phyloP scores from a whole-genome alignment of 1,140 invertebrate species.

The Saccostrea glomerata region DNA sequence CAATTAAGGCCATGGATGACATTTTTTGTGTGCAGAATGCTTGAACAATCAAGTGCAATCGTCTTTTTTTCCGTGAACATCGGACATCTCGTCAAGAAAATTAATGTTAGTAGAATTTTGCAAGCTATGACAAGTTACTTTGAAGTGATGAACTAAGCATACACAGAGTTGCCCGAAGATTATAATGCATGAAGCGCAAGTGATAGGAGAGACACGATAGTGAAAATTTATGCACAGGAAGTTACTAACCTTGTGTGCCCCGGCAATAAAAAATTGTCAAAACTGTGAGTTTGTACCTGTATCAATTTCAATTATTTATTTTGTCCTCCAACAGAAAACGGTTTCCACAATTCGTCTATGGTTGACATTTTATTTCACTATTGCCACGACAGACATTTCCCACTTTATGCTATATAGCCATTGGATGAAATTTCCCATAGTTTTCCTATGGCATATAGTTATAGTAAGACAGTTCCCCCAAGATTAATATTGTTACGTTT shows the following conservation, averaged over 20 bases:
- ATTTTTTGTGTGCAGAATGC: background rate
- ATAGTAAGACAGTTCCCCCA: too few species aligned
- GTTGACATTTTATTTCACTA: too few species aligned
- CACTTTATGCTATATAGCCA: too few species aligned
- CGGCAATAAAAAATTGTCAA: background rate
- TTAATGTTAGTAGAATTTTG: background rate
- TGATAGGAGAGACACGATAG: background rate
- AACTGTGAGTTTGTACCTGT: too few species aligned
- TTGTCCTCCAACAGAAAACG: too few species aligned
- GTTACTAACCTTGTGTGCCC: background rate
- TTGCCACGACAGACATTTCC: too few species aligned
- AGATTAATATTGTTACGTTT: too few species aligned
- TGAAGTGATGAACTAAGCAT: background rate
- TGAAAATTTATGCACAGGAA: background rate
- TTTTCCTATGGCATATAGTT: too few species aligned
- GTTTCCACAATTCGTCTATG: too few species aligned
- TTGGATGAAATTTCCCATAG: too few species aligned
- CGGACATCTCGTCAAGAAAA: background rate
- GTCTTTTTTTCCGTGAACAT: background rate
- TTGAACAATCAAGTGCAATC: background rate
- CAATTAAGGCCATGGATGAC: too few species aligned
- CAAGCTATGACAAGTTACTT: background rate
- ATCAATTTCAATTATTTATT: too few species aligned
- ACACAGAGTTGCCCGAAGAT: background rate
- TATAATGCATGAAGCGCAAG: conserved; percentile 6